Conservation (phyloP, 1,140 invertebrate genomes). For the Maniola jurtina region DNA sequence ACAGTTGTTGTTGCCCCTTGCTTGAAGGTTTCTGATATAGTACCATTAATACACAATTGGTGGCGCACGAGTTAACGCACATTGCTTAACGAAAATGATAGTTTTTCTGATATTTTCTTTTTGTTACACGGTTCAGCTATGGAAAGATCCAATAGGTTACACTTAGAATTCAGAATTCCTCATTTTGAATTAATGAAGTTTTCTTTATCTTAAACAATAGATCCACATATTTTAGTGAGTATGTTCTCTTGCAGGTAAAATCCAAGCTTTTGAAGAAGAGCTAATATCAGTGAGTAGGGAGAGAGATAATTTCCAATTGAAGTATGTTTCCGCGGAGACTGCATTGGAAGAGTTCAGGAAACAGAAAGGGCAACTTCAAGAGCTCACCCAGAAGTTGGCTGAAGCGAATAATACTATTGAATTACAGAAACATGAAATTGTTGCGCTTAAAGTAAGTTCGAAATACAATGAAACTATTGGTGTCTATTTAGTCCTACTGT, state of each 20-base stretch:
- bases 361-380: conserved; percentile 60
- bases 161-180: no score
- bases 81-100: no score
- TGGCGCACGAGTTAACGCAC: no score
- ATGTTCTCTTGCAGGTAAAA: conserved; percentile 48
- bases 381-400: conserved; percentile 57
- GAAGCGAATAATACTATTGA: conserved; percentile 65
- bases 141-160: no score
- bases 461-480: background rate
- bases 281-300: conserved; percentile 66
- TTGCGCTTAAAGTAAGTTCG: conserved; percentile 57
- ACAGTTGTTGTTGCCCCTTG: no score
- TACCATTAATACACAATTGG: no score
- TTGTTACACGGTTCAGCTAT: no score
- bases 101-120: no score
- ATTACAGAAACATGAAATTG: conserved; percentile 65
- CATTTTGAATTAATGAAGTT: no score
- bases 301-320: conserved; percentile 65
- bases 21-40: no score
- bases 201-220: no score
- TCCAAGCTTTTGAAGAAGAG: conserved; percentile 71
- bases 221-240: background rate
- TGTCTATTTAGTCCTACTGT: background rate
- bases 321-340: conserved; percentile 66
- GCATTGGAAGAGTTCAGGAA: conserved; percentile 61